Base-by-base conservation (phyloP, 2,888 invertebrate species). In the Metellina segmentata region DNA sequence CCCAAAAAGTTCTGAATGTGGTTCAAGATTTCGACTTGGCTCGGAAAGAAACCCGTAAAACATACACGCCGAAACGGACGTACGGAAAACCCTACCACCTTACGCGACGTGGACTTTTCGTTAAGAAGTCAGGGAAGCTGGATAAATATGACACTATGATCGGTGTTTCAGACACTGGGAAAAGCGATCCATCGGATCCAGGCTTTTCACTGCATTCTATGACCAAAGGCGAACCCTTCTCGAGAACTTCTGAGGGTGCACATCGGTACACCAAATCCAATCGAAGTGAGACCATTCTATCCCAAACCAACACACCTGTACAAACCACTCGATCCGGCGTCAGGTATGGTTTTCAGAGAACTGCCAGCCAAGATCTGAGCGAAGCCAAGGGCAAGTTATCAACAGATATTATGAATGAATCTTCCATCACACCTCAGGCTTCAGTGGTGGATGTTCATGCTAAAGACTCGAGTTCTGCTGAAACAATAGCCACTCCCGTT, bases 21-120 rank as follows among this genome's bases (percentile, higher is more conserved):
- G 34, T 87, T n/a, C 52, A 52, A 81, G 87, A 87, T 6, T 71
- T 87, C 51, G 79, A 87, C 34, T 72, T 72, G 11, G 74, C 81
- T 9, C n/a, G 52, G 20, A n/a, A 9, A 48, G 78, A 79, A 72
- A 72, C n/a, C 48, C 19, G 52, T 6, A 20, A 87, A 53, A 0
- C 52, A 0, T 53, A 8, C 13, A 7, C 16, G n/a, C 69, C 71
- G 11, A 13, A 52, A 8, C 13, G 7, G 11, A n/a, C 74, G 0
- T 74, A 81, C n/a, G 49, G 48, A 9, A 88, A 88, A 75, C 88
- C 88, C 0, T 88, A 88, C 48, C 69, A 75, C 16, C 72, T 75
- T 5, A 69, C 74, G 5, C 53, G 51, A 1, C 52, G 51, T 61
- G 85, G 74, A 8, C 34, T 53, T 19, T 53, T 13, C n/a, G 34